Base-by-base conservation (phyloP, 2,113 vertebrate genomes). In the Aptenodytes patagonicus region DNA sequence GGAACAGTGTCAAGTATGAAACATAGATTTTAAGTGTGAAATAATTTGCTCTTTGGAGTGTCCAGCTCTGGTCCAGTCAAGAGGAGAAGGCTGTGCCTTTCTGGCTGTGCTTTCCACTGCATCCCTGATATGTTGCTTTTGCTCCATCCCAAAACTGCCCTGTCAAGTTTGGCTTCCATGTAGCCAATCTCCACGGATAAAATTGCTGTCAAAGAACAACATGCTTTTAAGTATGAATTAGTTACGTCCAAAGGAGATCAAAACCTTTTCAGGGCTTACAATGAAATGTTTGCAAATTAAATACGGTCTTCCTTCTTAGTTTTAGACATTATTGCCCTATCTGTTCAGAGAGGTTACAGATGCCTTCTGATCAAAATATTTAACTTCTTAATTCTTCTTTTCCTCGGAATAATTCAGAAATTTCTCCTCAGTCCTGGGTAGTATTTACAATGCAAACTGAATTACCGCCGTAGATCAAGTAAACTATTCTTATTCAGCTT, bases 321-420 rank as follows among this genome's bases (percentile, higher is more conserved):
- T 83, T 94, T 83, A 82, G 34, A 58, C 81, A 57, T 72, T 64
- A 36, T 62, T 96, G 38, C 11, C n/a, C 15, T 80, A 1, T 92
- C 62, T 95, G 25, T 82, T 92, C 78, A 65, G 68, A 68, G 57
- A 66, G 13, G 13, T 88, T 94, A 34, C 69, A 84, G 68, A 31
- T 71, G 47, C 54, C 36, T 90, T 62, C 83, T 65, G 92, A 95
- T 94, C 42, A 96, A 95, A 96, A 91, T 89, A 97, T 54, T 96
- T 75, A 36, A 95, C 93, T 97, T 95, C 83, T 88, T 76, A 40
- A 79, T 95, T 89, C 47, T 84, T 89, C 91, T 96, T 96, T 97
- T 93, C 60, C 80, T 83, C 93, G 93, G 84, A 96, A 90, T 93
- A 89, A 92, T 89, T 96, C 57, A 90, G 78, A 86, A 84, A 60